These are phyloP conservation scores for Macrotis lagotis DNA, from an alignment of 2,113 vertebrate genomes.

Conservation along the genomic window DNA sequence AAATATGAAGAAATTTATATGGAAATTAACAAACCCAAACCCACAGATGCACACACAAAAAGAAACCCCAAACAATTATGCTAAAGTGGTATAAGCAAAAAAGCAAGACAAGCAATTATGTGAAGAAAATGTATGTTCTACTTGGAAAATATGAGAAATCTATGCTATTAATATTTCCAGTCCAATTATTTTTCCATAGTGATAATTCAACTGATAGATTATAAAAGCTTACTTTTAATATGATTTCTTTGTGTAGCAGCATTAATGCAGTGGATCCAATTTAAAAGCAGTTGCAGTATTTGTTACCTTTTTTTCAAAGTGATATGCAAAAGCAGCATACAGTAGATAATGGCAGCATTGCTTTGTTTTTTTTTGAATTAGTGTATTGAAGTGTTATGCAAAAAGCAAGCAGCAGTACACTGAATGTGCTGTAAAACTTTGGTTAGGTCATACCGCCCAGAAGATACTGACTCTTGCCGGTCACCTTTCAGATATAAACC, in stretches of 20 bases:
- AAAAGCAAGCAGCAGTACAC: slow-evolving; percentile 91
- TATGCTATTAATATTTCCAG: slow-evolving; percentile 48
- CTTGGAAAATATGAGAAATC: slow-evolving; percentile 50
- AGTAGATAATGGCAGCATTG: slow-evolving; percentile 77
- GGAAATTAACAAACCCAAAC: slow-evolving; percentile 73
- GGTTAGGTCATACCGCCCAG: slow-evolving; percentile 95
- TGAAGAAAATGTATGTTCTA: slow-evolving; percentile 64
- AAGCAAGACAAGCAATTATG: slow-evolving; percentile 70
- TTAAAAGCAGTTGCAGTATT: slow-evolving; percentile 79
- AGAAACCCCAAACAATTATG: slow-evolving; percentile 52
- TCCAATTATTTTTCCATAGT: slow-evolving; percentile 48
- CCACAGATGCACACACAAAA: neutral
- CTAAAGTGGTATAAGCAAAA: slow-evolving; percentile 75
- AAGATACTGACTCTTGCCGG: slow-evolving; percentile 96
- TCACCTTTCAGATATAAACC: slow-evolving; percentile 99
- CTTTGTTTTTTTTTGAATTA: slow-evolving; percentile 74
- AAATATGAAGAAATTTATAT: slow-evolving; percentile 54
- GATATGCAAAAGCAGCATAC: slow-evolving; percentile 85
- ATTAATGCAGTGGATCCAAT: slow-evolving; percentile 80
- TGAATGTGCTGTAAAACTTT: slow-evolving; percentile 87
- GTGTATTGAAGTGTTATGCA: slow-evolving; percentile 82
- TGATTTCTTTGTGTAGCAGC: slow-evolving; percentile 78
- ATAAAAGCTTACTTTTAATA: slow-evolving; percentile 61
- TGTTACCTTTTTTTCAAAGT: slow-evolving; percentile 77
- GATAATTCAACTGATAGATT: slow-evolving; percentile 60